Conservation (phyloP, 1,140 invertebrate genomes). For the Sycophila sp. region DNA sequence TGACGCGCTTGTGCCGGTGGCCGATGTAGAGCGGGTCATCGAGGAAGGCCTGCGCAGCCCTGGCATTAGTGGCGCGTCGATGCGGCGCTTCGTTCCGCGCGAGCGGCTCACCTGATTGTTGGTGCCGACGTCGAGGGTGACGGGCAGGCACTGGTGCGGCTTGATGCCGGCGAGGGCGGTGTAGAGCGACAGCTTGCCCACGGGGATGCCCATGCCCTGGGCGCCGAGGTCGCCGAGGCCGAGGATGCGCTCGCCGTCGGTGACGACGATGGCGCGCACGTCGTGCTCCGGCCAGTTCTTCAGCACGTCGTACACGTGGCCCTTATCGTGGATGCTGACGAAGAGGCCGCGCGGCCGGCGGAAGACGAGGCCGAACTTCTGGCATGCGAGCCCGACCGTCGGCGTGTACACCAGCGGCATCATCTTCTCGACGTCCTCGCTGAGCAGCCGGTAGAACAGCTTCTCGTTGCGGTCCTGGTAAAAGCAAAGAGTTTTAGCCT, state of each 20-base stretch:
- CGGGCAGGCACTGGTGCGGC: constrained; percentile 87
- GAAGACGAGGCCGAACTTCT: constrained; percentile 95
- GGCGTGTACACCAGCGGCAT: constrained; percentile 94
- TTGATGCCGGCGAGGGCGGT: constrained; percentile 92
- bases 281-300: constrained; percentile 89
- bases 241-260: constrained; percentile 92
- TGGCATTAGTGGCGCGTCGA: not conserved
- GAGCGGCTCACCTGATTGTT: constrained; percentile 76
- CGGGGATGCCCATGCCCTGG: constrained; percentile 93
- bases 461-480: constrained; percentile 86
- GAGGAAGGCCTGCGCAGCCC: constrained; percentile 71
- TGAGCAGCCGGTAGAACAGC: constrained; percentile 92
- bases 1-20: constrained; percentile 81
- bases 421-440: constrained; percentile 87
- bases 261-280: constrained; percentile 91
- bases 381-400: constrained; percentile 92
- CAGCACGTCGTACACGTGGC: constrained; percentile 86
- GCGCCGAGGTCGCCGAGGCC: constrained; percentile 94
- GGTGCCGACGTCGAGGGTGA: constrained; percentile 93
- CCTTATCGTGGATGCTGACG: constrained; percentile 95
- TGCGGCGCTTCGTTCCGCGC: not conserved
- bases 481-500: not conserved
- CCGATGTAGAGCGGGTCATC: constrained; percentile 95
- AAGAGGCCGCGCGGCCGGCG: constrained; percentile 93
- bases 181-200: constrained; percentile 91